Conservation (phyloP, 2,113 vertebrate species). For the Jacana jacana region DNA sequence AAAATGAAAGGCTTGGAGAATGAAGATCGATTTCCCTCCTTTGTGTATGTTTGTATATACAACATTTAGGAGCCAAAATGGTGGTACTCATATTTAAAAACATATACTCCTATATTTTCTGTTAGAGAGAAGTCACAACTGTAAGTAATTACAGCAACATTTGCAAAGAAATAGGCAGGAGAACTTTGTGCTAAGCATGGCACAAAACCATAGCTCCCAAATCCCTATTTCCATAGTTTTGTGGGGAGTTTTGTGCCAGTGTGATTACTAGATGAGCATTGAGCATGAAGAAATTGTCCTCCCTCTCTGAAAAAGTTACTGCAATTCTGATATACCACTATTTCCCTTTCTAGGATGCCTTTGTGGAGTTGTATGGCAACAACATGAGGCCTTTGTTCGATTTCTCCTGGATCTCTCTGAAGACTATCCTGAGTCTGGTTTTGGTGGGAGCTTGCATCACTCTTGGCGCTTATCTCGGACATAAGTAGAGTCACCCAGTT, state of each 20-base stretch:
- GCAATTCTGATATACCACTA: conserved; percentile 6
- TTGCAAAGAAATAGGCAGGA: neutral
- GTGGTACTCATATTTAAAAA: neutral
- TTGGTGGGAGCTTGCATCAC: conserved; percentile 95
- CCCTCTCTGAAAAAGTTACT: neutral
- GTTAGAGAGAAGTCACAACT: neutral
- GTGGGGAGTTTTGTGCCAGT: fast-evolving
- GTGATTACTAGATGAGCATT: neutral
- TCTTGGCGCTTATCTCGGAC: conserved; percentile 93
- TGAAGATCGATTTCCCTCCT: neutral
- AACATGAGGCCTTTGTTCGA: conserved; percentile 86
- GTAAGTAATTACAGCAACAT: neutral
- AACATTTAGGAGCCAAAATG: neutral
- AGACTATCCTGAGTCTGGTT: conserved; percentile 92
- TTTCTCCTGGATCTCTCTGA: conserved; percentile 93
- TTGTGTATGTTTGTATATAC: neutral
- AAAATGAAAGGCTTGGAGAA: neutral
- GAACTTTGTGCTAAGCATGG: neutral
- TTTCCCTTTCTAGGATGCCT: conserved; percentile 84
- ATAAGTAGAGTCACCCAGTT: conserved; percentile 84
- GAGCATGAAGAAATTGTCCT: neutral
- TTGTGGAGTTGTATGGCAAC: conserved; percentile 93
- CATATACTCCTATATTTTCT: neutral
- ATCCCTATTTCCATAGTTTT: neutral
- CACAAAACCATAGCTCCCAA: neutral